Evolutionary conservation across 1,140 invertebrate genomes (phyloP), one percentile per base, ranked within the genome.

Genomic region (Nasonia giraulti): DNA sequence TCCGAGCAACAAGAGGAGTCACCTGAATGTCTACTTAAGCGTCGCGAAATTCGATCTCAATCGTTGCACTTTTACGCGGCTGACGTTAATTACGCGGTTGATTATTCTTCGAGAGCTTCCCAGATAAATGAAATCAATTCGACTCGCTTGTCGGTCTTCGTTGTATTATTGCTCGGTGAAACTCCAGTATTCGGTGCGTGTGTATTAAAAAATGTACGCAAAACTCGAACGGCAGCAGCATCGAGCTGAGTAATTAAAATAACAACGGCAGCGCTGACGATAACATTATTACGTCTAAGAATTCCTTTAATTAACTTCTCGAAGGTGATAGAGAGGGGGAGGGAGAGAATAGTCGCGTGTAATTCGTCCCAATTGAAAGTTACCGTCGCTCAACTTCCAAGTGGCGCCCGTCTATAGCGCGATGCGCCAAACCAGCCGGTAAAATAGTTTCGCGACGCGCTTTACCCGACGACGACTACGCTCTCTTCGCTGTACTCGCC

Each of bases 331-430:
- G 27, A 27, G 68, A 71, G 2, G 17, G 37, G 4, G 37, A 75
- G 7, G 40, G 33, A 2, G 33, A 74, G 27, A 37, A n/a, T 20
- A 74, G 71, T 37, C 33, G 33, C 14, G 33, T 33, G 14, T 37
- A 74, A 69, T 69, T 71, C 68, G 2, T 71, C 68, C 27, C 68
- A 71, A 31, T 71, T 71, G 23, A 71, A 71, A 71, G 68, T 71
- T 71, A 31, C 68, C 55, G 14, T 17, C 20, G 17, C 55, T 62
- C 55, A 62, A 62, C 55, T 62, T 55, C 55, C 23, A 31, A 71
- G 23, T 71, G 8, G 7, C n/a, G 66, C n/a, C 1, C 27, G 23
- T 27, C 68, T 62, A 62, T 55, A 62, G 55, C 20, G 55, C 0
- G 55, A 62, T 20, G 17, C 55, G 20, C 17, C 55, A 62, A 62